Base-by-base conservation (phyloP, 2,797 vertebrate species). In the Leptodactylus fallax region DNA sequence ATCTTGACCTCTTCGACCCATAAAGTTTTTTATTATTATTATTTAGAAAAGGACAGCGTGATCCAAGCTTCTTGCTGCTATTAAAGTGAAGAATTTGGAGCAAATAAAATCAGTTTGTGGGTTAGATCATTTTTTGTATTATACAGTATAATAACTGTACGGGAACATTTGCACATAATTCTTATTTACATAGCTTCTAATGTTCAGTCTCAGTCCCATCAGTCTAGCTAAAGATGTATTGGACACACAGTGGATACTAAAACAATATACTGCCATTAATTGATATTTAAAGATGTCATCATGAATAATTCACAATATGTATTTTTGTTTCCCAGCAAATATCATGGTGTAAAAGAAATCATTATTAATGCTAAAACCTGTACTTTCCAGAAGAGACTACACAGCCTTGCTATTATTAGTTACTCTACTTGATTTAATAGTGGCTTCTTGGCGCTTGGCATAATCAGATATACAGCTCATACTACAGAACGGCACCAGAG, bases 1-100 rank as follows among this genome's bases (percentile, higher is more conserved):
- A 96, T 94, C 93, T 93, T 95, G 92, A 93, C 92, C 92, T 92
- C 94, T 94, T 95, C 94, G 92, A 93, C 94, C 94, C 93, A 93
- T 93, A 94, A 94, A 96, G 11, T 72, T 23, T 65, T 83, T 71
- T 72, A 56, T 58, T 72, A 56, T 27, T 55, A 36, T 71, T 71
- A 56, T 72, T 83, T 72, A 71, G 81, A 83, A 83, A 58, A 72
- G 21, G 19, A 56, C 67, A 71, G 61, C 49, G 11, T 69, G 63
- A 69, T 51, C 45, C 10, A 0, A 16, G 21, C 16, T 53, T 13
- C 49, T 27, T 13, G 13, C 23, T 69, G 23, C 23, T 69, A 27
- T 71, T 83, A 53, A 82, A 19, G 49, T 49, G 36, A 56, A 53
- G n/a, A 11, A 49, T 49, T 55, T 23, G 17, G n/a, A 19, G 27